These are phyloP conservation scores for Tragelaphus scriptus DNA, from an alignment of 2,113 vertebrate genomes.

Conservation along the genomic window DNA sequence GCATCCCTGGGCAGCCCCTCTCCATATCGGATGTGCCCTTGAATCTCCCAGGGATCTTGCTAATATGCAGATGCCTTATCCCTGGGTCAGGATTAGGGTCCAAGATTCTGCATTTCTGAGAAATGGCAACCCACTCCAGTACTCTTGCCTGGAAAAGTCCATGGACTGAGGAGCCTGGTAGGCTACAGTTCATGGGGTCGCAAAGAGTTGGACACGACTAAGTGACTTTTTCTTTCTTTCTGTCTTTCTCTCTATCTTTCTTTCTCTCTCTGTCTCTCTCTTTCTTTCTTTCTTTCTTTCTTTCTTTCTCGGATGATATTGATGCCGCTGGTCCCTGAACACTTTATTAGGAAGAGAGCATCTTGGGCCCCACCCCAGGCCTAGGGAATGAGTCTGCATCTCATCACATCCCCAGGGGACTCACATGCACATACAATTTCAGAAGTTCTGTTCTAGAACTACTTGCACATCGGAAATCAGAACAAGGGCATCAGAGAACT, in stretches of 20 bases:
- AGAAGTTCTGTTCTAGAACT: not conserved
- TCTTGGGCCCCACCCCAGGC: not conserved
- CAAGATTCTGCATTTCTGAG: not conserved
- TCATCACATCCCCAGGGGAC: too few species aligned
- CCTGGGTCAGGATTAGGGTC: rapidly evolving
- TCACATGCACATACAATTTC: rapidly evolving
- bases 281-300: not conserved
- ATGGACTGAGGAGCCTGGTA: not conserved
- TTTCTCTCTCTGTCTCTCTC: too few species aligned
- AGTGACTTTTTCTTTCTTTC: not conserved
- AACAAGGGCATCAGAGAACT: not conserved
- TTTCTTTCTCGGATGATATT: rapidly evolving
- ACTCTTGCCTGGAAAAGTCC: not conserved
- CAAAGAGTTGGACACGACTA: not conserved
- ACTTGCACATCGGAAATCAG: not conserved
- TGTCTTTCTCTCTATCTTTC: too few species aligned
- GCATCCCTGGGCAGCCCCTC: rapidly evolving
- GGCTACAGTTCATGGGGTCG: not conserved
- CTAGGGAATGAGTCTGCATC: not conserved
- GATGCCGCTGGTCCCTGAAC: not conserved
- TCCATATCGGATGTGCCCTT: rapidly evolving
- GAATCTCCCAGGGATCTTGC: not conserved
- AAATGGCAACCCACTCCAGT: not conserved
- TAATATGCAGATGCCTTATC: not conserved
- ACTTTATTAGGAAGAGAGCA: not conserved